Percentiles rank a stretch among this genome's conserved stretches.
phyloP scores from a whole-genome alignment of 2,113 vertebrate genomes.

The Melanostigma gelatinosum region DNA sequence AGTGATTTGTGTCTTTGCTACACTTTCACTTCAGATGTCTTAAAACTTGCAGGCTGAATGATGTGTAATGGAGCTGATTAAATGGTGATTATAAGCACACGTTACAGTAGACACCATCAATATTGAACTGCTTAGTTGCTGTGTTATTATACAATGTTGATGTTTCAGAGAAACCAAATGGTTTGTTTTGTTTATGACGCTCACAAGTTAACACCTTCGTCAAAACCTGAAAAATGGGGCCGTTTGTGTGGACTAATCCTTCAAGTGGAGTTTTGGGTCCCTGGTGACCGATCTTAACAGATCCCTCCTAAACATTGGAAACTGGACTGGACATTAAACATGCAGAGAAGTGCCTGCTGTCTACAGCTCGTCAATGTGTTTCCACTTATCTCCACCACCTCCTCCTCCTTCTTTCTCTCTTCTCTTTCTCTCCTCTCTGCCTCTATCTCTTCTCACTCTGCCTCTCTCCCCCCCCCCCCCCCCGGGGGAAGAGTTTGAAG shows the following conservation, averaged over 20 bases:
- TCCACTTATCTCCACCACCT: slow-evolving; percentile 64
- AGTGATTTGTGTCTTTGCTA: slow-evolving; percentile 30
- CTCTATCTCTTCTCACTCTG: slow-evolving; percentile 48
- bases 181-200: slow-evolving; percentile 30
- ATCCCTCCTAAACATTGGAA: slow-evolving; percentile 35
- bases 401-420: slow-evolving; percentile 22
- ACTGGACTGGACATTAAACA: slow-evolving; percentile 31
- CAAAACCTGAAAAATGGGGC: slow-evolving; percentile 30
- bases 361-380: slow-evolving; percentile 70
- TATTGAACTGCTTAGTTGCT: not conserved
- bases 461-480: slow-evolving; percentile 20
- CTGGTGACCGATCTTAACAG: slow-evolving; percentile 39
- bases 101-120: not conserved
- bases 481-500: slow-evolving; percentile 67
- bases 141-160: slow-evolving; percentile 1
- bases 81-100: slow-evolving; percentile 7
- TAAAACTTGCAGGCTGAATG: not conserved
- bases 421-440: slow-evolving; percentile 26
- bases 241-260: slow-evolving; percentile 19
- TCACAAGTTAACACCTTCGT: slow-evolving; percentile 51
- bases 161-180: slow-evolving; percentile 1
- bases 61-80: slow-evolving; percentile 21
- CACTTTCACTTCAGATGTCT: slow-evolving; percentile 21
- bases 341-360: slow-evolving; percentile 59
- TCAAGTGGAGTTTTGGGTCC: slow-evolving; percentile 24